A percentile compares a stretch with the other conserved stretches of the same genome.
Evolutionary conservation across 2,113 vertebrate species (phyloP).

Genomic region (Microtus oregoni): DNA sequence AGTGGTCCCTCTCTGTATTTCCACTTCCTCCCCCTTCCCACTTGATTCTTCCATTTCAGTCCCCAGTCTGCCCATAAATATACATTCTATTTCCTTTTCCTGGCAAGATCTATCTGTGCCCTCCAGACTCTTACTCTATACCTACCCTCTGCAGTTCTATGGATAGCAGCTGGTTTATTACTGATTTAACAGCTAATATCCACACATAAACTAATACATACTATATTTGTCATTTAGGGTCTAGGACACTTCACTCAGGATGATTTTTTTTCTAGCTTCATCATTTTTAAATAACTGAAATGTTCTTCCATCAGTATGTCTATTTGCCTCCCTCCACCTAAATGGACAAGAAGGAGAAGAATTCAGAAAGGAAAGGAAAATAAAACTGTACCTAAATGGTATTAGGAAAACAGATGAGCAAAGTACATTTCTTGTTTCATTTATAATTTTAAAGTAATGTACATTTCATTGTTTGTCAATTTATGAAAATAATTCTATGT

Average conservation of each 20-base stretch:
- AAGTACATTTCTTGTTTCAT: neutral
- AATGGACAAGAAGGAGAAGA: neutral
- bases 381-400: neutral
- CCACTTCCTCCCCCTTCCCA: neutral
- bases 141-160: neutral
- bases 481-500: neutral
- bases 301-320: neutral
- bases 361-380: conserved; percentile 1
- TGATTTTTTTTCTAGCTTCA: neutral
- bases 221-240: neutral
- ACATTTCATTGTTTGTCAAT: neutral
- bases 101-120: neutral
- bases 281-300: neutral
- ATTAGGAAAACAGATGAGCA: neutral
- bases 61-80: neutral
- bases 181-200: neutral
- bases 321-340: neutral
- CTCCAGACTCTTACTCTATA: neutral
- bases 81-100: neutral
- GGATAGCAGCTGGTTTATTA: neutral
- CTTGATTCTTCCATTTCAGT: neutral
- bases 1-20: neutral
- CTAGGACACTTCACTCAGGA: neutral
- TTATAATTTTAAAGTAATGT: neutral
- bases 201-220: neutral